These are phyloP conservation scores for Sturnira hondurensis DNA, from an alignment of 2,113 vertebrate genomes.

Conservation along the genomic window DNA sequence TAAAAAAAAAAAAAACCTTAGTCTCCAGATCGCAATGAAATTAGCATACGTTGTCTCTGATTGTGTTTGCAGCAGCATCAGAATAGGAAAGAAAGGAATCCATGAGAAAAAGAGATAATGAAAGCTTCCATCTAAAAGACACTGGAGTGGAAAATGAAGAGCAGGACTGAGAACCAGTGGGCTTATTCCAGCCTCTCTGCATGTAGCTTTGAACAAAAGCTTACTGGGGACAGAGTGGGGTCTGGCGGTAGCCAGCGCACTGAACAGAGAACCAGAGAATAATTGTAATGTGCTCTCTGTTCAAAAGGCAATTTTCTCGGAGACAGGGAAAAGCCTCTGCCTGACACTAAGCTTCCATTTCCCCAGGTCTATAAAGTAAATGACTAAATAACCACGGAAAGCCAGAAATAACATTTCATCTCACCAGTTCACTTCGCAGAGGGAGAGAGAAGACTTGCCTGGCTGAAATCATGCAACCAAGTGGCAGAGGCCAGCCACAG, in stretches of 20 bases:
- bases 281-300: constrained; percentile 16
- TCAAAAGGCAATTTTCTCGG: constrained; percentile 46
- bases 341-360: constrained; percentile 46
- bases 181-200: background rate
- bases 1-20: constrained; percentile 44
- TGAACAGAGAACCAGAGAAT: background rate
- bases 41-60: constrained; percentile 65
- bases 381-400: background rate
- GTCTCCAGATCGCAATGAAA: constrained; percentile 63
- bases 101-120: constrained; percentile 43
- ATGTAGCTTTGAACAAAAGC: background rate
- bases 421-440: background rate
- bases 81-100: constrained; percentile 42
- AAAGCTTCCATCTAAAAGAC: constrained; percentile 64
- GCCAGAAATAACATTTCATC: background rate
- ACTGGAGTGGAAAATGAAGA: background rate
- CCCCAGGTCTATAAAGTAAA: constrained; percentile 33
- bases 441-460: background rate
- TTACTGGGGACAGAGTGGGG: background rate
- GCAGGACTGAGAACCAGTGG: background rate
- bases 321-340: background rate
- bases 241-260: background rate
- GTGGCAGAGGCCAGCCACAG: background rate
- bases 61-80: constrained; percentile 57
- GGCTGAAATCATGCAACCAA: background rate